Evolutionary conservation across 2,113 vertebrate species (phyloP).

Genomic region (Lota lota): DNA sequence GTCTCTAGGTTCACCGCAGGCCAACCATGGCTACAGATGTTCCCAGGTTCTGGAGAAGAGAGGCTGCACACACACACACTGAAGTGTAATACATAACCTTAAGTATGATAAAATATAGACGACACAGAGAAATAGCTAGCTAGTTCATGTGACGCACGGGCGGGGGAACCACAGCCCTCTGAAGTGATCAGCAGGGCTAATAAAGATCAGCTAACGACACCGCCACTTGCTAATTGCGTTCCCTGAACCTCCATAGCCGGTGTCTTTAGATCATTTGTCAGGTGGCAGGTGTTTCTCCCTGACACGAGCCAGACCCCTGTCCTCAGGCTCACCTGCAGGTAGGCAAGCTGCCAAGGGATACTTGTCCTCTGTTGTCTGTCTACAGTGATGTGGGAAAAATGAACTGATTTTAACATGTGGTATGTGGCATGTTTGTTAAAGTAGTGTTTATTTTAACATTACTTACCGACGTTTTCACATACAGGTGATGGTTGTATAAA

Average conservation of each 20-base stretch:
- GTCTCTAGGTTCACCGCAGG: no score
- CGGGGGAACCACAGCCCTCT: conserved; percentile 52
- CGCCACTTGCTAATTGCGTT: conserved; percentile 71
- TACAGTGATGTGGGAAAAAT: no score
- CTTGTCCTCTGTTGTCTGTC: conserved; percentile 50
- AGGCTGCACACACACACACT: no score
- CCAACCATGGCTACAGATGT: no score
- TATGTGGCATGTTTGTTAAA: no score
- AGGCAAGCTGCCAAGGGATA: conserved; percentile 42
- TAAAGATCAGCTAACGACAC: conserved; percentile 70
- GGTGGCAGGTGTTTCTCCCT: conserved; percentile 44
- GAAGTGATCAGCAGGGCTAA: conserved; percentile 69
- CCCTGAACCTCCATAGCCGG: conserved; percentile 50
- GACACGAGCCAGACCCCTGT: conserved; percentile 45
- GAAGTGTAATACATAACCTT: no score
- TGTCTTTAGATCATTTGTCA: conserved; percentile 66
- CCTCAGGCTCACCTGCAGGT: conserved; percentile 28
- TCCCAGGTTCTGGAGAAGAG: no score
- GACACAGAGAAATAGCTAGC: conserved; percentile 3
- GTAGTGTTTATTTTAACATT: no score
- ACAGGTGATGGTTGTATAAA: no score
- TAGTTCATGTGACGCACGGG: conserved; percentile 21
- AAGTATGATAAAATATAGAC: no score
- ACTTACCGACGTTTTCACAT: no score
- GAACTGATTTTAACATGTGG: conserved; percentile 25